Evolutionary conservation across 1,140 invertebrate genomes (phyloP).

Genomic region (Drosophila ercepeae): DNA sequence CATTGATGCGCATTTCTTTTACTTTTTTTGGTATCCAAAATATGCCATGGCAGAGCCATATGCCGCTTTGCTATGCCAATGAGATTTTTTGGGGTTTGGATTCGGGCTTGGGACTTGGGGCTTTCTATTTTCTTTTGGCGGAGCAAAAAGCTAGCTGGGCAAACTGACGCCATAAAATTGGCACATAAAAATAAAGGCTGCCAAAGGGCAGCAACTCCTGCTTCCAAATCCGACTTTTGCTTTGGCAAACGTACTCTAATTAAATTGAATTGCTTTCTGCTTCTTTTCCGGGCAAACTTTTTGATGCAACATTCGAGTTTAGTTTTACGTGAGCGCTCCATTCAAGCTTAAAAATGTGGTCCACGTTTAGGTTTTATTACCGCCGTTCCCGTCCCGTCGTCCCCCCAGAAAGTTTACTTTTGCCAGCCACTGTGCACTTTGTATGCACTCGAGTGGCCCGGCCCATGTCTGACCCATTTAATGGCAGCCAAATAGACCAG

Average conservation of each 20-base stretch:
- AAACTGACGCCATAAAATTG: conserved; percentile 63
- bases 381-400: conserved; percentile 6
- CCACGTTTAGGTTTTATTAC: conserved; percentile 69
- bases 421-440: conserved; percentile 40
- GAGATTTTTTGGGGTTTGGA: neutral
- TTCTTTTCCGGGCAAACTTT: conserved; percentile 53
- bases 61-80: conserved; percentile 26
- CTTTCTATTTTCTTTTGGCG: too few relatives aligned
- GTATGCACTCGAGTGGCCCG: conserved; percentile 43
- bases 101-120: too few relatives aligned
- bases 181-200: conserved; percentile 58
- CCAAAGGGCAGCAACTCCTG: conserved; percentile 14
- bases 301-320: conserved; percentile 75
- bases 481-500: conserved; percentile 48
- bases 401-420: conserved; percentile 22
- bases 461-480: conserved; percentile 67
- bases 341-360: conserved; percentile 67
- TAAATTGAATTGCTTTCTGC: conserved; percentile 72
- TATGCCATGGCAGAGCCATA: conserved; percentile 45
- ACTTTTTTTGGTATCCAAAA: conserved; percentile 18
- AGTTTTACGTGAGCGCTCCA: conserved; percentile 71
- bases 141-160: conserved; percentile 23
- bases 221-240: neutral
- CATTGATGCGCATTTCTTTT: conserved; percentile 6
- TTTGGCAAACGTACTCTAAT: conserved; percentile 67